A percentile compares a stretch with the other conserved stretches of the same genome.
phyloP scores from a whole-genome alignment of 1,140 invertebrate species.

The Drosophila nikananu region DNA sequence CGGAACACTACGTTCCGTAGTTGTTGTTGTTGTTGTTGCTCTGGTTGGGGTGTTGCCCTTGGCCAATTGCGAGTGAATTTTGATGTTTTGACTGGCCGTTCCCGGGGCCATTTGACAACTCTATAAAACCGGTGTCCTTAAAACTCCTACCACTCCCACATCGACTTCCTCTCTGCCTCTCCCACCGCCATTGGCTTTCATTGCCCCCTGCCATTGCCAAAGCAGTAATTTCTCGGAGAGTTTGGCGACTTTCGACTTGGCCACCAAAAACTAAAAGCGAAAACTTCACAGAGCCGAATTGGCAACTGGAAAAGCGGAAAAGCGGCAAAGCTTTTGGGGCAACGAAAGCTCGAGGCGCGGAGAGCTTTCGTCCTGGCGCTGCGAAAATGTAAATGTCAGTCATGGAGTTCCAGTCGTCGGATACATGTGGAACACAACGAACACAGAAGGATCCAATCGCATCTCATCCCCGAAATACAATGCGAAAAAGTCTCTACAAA shows the following conservation, averaged over 20 bases:
- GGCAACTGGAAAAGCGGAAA: slow-evolving; percentile 58
- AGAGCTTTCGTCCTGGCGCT: slow-evolving; percentile 52
- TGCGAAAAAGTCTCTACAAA: slow-evolving; percentile 75
- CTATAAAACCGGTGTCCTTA: slow-evolving; percentile 68
- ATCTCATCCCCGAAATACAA: slow-evolving; percentile 64
- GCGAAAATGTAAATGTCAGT: slow-evolving; percentile 69
- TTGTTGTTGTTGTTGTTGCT: slow-evolving; percentile 12
- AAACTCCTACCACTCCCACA: slow-evolving; percentile 21
- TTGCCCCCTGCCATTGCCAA: background rate
- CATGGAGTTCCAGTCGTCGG: slow-evolving; percentile 85
- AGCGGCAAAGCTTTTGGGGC: slow-evolving; percentile 48
- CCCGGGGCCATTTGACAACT: slow-evolving; percentile 72
- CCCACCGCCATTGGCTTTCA: background rate
- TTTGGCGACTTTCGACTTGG: slow-evolving; percentile 51
- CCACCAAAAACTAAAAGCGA: slow-evolving; percentile 54
- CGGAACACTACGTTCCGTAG: slow-evolving; percentile 7
- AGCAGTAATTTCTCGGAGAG: slow-evolving; percentile 49
- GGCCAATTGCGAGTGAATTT: slow-evolving; percentile 65
- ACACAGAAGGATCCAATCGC: slow-evolving; percentile 55
- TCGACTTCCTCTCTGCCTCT: too few relatives aligned
- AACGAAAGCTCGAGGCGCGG: slow-evolving; percentile 27
- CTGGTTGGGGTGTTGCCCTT: slow-evolving; percentile 63
- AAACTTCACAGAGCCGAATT: slow-evolving; percentile 44
- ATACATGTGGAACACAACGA: slow-evolving; percentile 84
- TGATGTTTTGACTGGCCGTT: slow-evolving; percentile 67